Evolutionary conservation across 2,797 vertebrate genomes (phyloP), one percentile per base, ranked within the genome.

Genomic region (Lates japonicus): DNA sequence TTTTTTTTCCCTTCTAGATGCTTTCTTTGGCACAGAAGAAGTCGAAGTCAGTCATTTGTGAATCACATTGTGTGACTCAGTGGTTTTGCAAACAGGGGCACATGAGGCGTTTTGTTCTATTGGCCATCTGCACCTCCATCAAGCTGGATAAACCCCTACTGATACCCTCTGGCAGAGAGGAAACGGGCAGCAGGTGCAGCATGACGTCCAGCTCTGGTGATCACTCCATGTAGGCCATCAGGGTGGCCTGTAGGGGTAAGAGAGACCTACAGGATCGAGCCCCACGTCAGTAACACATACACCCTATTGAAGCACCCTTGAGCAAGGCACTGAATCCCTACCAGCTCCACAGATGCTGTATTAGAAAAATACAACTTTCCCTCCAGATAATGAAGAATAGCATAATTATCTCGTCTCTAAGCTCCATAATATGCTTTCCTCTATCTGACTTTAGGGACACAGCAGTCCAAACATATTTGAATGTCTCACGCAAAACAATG

Each of bases 101-200:
- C 79, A 89, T 59, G 37, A 87, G 79, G 81, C 82, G 39, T 79
- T 76, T 89, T 81, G 74, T 80, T 83, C 49, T 68, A 62, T 54
- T 78, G 72, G 87, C 88, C 89, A 90, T 91, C 90, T 92, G 90
- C 84, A 86, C 60, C 81, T 85, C 83, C 81, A 88, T 84, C 83
- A 76, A 79, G 89, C 84, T 81, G 83, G 73, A 85, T 84, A 87
- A 82, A 77, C 68, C 84, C 82, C 83, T 77, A 69, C 76, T 84
- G 90, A 88, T 70, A 74, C 81, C 86, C 86, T 66, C 70, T 87
- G 88, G 88, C 87, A 79, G 66, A 81, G 72, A 73, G 61, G 52
- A 80, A 75, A 62, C 31, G 14, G 60, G 75, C 88, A 90, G 82
- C 89, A 87, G 87, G 83, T 89, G 89, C 89, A 83, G 76, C 37